phyloP scores from a whole-genome alignment of 2,888 invertebrate genomes.

The Eristalis tenax region DNA sequence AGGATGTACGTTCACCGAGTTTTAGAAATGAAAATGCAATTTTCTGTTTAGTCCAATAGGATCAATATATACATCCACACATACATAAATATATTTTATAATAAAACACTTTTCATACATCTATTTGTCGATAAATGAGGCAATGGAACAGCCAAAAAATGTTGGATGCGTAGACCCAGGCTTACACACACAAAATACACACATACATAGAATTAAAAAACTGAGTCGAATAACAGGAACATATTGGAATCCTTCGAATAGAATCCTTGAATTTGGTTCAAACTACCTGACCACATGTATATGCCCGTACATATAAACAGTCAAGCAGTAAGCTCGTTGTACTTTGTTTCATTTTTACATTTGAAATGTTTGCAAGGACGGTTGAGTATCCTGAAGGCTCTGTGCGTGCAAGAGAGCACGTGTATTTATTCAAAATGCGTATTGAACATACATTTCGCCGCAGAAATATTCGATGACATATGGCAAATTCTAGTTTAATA shows the following conservation, averaged over 20 bases:
- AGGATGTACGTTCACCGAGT: no score
- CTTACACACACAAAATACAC: conserved; percentile 5
- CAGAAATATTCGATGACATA: conserved; percentile 7
- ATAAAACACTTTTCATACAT: background rate
- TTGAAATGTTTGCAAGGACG: background rate
- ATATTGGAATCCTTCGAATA: background rate
- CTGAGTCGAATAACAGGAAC: conserved; percentile 27
- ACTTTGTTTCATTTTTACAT: background rate
- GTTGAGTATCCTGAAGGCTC: background rate
- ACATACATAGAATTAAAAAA: background rate
- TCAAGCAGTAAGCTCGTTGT: background rate
- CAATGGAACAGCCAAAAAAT: background rate
- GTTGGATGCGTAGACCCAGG: background rate
- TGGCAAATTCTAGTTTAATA: conserved; percentile 23
- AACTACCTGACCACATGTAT: background rate
- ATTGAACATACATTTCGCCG: conserved; percentile 9
- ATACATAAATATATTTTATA: background rate
- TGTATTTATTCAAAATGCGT: background rate
- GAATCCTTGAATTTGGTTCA: background rate
- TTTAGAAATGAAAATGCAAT: background rate
- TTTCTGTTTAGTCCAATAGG: conserved; percentile 10
- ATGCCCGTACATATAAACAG: background rate
- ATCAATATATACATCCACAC: conserved; percentile 6
- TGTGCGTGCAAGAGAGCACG: background rate
- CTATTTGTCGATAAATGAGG: background rate